Evolutionary conservation across 1,140 invertebrate species (phyloP), one percentile per base, ranked within the genome.

Genomic region (Probaryconus sp.): DNA sequence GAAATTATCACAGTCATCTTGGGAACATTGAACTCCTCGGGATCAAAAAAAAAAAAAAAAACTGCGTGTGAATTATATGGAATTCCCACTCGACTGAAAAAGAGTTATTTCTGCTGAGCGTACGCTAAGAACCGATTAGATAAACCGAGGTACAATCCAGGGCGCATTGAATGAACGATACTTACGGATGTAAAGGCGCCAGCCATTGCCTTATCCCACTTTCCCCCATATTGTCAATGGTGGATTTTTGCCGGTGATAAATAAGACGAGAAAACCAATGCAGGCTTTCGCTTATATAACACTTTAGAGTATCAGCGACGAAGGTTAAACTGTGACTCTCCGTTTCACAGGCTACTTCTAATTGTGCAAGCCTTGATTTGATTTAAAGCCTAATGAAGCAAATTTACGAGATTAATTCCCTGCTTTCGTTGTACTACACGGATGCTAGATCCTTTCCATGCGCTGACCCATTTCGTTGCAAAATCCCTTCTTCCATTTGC

Each of bases 281-380:
- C 73, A 53, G 45, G 42, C 18, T 14, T 48, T 68, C 58, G 20
- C 53, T 75, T 72, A 43, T 72, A 70, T 68, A 80, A 80, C 63
- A n/a, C 67, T 45, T 64, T 73, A 40, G 71, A 24, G 68, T 69
- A n/a, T 70, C 72, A 76, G 78, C 69, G 24, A 55, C 48, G 58
- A 71, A 73, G 71, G 63, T 56, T 56, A n/a, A 3, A 53, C 43
- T 13, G 5, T 26, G 26, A n/a, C 30, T 38, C 11, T 30, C 17
- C 30, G 9, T 47, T 42, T 30, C 37, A 26, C 28, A 43, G 13
- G 28, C n/a, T 2, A 5, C 28, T 43, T 58, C 26, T 45, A 58
- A 58, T 58, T 58, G 53, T 45, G 53, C 35, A 58, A 58, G 5
- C 17, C 0, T 13, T 30, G 11, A 38, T 45, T 45, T 45, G 53